Conservation (phyloP, 2,113 vertebrate species). For the Salvelinus sp. region DNA sequence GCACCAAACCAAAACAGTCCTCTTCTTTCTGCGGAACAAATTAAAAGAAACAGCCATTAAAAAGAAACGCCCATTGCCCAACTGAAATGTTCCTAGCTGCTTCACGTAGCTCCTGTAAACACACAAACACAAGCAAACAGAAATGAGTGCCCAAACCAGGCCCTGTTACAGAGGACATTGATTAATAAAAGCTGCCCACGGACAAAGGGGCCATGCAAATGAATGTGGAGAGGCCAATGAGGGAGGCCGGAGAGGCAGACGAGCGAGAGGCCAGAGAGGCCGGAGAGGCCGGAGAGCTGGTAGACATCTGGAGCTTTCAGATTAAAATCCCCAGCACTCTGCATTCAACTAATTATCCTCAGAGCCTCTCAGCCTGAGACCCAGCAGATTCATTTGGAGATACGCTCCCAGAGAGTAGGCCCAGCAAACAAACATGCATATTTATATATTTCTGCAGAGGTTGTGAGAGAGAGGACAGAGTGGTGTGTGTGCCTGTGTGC, state of each 20-base stretch:
- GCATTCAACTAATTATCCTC: constrained; percentile 69
- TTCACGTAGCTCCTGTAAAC: constrained; percentile 30
- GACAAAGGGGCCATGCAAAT: constrained; percentile 53
- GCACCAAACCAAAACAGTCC: neutral
- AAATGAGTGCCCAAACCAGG: constrained; percentile 54
- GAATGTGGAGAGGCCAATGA: constrained; percentile 36
- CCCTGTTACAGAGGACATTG: constrained; percentile 62
- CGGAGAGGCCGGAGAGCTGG: constrained; percentile 36
- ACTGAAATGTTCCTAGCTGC: neutral
- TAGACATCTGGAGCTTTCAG: constrained; percentile 69
- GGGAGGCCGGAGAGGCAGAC: constrained; percentile 24
- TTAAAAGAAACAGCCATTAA: neutral
- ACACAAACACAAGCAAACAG: constrained; percentile 28
- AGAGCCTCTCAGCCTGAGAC: constrained; percentile 48
- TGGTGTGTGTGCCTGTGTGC: neutral
- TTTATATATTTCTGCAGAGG: constrained; percentile 26
- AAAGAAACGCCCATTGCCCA: neutral
- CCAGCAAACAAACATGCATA: constrained; percentile 46
- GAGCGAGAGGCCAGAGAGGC: neutral
- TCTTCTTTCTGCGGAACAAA: neutral
- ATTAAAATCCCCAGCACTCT: constrained; percentile 58
- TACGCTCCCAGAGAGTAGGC: constrained; percentile 60
- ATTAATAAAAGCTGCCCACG: constrained; percentile 65
- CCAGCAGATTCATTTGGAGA: constrained; percentile 59
- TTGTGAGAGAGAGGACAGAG: constrained; percentile 27